A percentile compares a stretch with the other conserved stretches of the same genome.
phyloP scores from a whole-genome alignment of 1,140 invertebrate species.

The Drosophila sproati region DNA sequence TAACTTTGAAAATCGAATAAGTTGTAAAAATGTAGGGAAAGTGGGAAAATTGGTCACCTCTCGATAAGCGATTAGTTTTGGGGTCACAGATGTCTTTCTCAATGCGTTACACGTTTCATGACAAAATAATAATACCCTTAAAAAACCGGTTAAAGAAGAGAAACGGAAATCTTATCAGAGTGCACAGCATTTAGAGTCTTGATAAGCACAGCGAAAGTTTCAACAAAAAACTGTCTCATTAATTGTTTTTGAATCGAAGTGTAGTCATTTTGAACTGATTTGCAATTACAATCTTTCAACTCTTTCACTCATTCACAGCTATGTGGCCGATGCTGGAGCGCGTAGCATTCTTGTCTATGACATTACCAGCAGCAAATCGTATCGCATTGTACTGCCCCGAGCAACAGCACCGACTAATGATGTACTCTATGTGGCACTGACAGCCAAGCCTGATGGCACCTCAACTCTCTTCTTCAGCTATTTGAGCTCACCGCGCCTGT shows the following conservation, averaged over 20 bases:
- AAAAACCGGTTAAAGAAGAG: not conserved
- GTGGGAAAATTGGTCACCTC: too few relatives aligned
- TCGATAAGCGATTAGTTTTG: too few relatives aligned
- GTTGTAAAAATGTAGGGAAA: too few relatives aligned
- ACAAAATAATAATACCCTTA: not conserved
- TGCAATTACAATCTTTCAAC: not conserved
- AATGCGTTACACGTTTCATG: too few relatives aligned
- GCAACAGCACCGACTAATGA: constrained; percentile 85
- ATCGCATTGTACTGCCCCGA: constrained; percentile 86
- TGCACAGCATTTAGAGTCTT: not conserved
- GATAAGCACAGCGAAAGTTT: constrained; percentile 12
- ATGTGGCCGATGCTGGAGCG: constrained; percentile 87
- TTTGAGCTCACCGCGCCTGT: constrained; percentile 86
- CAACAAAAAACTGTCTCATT: not conserved
- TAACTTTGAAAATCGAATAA: too few relatives aligned
- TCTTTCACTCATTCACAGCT: constrained; percentile 59
- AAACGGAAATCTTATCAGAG: constrained; percentile 16
- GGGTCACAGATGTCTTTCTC: too few relatives aligned
- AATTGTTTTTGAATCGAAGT: constrained; percentile 20
- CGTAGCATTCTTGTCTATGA: constrained; percentile 87
- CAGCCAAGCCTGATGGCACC: constrained; percentile 85
- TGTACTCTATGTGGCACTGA: constrained; percentile 87
- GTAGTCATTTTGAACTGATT: not conserved
- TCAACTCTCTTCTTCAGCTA: constrained; percentile 87
- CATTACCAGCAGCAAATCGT: constrained; percentile 85